Base-by-base conservation (phyloP, 2,797 vertebrate species). In the Hippopotamyrus pictus region DNA sequence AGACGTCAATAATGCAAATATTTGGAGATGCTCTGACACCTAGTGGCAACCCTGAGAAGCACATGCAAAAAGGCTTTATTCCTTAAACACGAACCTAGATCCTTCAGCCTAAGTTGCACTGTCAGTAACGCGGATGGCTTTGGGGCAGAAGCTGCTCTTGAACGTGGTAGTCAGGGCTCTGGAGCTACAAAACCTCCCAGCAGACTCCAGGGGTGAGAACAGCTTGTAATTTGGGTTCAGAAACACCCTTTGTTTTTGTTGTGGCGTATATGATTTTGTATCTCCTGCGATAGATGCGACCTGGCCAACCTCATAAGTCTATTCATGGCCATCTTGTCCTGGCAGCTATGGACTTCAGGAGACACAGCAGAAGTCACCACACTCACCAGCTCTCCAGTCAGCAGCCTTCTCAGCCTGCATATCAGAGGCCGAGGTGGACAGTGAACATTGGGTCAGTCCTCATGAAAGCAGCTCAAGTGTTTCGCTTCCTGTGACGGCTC, bases 11-110 rank as follows among this genome's bases (percentile, higher is more conserved):
- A 85, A 79, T 91, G 89, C 88, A 91, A 89, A 91, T 89, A 89
- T 90, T 91, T 93, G 90, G 92, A 93, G 89, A 91, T 62, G 91
- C 76, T 89, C 92, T 95, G 94, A 93, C 94, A 93, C 93, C 95
- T 94, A 92, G 93, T 94, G 94, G 94, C 91, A 89, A 44, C 87
- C 25, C 41, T 59, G 11, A 25, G 54, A 90, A 57, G n/a, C 59
- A 84, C 79, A 50, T 84, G 88, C 54, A 50, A 83, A 86, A 82
- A 86, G 33, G 65, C 51, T 88, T 88, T 79, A 53, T 29, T 86
- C 37, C 65, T 19, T 17, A 84, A 86, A 54, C 54, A 0, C 1
- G 54, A 89, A 53, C 25, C 62, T 29, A 69, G 25, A 69, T 69
- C 62, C 25, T 69, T 69, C 25, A 69, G 62, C 62, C 62, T 69